Conservation (phyloP, 2,797 vertebrate species). For the Sternarchorhynchus goeldii region DNA sequence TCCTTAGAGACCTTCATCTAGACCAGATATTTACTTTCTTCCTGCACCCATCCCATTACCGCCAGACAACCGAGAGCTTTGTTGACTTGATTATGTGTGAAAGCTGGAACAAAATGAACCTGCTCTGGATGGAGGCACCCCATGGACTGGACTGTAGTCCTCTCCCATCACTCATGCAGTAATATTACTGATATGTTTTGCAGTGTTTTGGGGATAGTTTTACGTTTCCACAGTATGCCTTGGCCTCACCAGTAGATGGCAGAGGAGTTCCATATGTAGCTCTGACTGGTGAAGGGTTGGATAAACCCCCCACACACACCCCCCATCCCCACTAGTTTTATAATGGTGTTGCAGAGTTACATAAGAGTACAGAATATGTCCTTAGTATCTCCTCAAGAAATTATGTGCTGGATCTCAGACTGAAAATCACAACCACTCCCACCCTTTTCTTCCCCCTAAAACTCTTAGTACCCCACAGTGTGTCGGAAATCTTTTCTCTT, state of each 20-base stretch:
- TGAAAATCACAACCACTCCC: constrained; percentile 36
- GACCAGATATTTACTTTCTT: too few species aligned
- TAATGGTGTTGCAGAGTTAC: constrained; percentile 77
- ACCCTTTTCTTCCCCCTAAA: constrained; percentile 56
- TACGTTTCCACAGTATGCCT: neutral
- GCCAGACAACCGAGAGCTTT: too few species aligned
- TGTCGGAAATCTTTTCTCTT: constrained; percentile 51
- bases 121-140: too few species aligned
- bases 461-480: constrained; percentile 60
- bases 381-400: constrained; percentile 70
- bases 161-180: neutral
- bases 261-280: constrained; percentile 43
- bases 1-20: too few species aligned
- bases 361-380: constrained; percentile 77
- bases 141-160: neutral
- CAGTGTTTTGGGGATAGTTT: neutral
- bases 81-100: too few species aligned
- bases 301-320: neutral
- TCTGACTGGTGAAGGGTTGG: neutral
- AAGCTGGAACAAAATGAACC: too few species aligned
- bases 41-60: too few species aligned
- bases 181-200: neutral
- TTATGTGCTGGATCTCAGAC: constrained; percentile 69
- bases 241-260: constrained; percentile 53
- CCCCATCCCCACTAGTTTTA: constrained; percentile 60